A percentile compares a stretch with the other conserved stretches of the same genome.
These are phyloP conservation scores for Hyppa rectilinea DNA, from an alignment of 2,888 invertebrate species.

Conservation along the genomic window DNA sequence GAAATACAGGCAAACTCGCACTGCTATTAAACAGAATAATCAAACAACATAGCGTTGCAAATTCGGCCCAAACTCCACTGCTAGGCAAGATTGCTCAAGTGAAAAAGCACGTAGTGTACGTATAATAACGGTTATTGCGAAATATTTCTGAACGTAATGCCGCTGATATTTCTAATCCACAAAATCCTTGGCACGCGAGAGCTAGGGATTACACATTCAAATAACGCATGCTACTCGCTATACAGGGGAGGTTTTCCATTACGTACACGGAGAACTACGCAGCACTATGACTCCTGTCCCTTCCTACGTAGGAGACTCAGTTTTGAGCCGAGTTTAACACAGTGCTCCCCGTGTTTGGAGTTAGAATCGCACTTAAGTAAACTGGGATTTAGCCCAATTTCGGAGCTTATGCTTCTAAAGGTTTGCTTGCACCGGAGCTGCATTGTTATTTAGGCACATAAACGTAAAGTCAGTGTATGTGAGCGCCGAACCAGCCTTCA, in stretches of 20 bases:
- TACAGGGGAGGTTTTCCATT: constrained; percentile 70
- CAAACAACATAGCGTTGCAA: constrained; percentile 48
- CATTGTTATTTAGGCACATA: constrained; percentile 71
- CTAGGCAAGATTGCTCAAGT: constrained; percentile 57
- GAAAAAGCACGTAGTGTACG: constrained; percentile 67
- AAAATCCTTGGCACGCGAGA: constrained; percentile 82
- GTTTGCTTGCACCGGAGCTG: constrained; percentile 73
- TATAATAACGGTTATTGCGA: constrained; percentile 68
- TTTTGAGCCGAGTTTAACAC: constrained; percentile 68
- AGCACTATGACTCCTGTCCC: constrained; percentile 64
- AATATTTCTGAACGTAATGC: constrained; percentile 72
- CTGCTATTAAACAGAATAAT: constrained; percentile 61
- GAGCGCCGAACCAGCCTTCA: constrained; percentile 41
- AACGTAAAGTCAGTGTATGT: constrained; percentile 54
- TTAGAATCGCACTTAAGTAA: constrained; percentile 78
- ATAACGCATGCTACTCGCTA: constrained; percentile 78
- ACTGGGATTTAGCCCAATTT: constrained; percentile 84
- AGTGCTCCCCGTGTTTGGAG: constrained; percentile 70
- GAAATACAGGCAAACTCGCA: constrained; percentile 47
- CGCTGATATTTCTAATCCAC: constrained; percentile 81
- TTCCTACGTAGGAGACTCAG: constrained; percentile 56
- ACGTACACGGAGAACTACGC: constrained; percentile 64
- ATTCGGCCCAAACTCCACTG: constrained; percentile 46
- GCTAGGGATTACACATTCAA: constrained; percentile 81
- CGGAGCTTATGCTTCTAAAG: constrained; percentile 78